phyloP scores from a whole-genome alignment of 2,888 invertebrate species.

The Cerastis leucographa region DNA sequence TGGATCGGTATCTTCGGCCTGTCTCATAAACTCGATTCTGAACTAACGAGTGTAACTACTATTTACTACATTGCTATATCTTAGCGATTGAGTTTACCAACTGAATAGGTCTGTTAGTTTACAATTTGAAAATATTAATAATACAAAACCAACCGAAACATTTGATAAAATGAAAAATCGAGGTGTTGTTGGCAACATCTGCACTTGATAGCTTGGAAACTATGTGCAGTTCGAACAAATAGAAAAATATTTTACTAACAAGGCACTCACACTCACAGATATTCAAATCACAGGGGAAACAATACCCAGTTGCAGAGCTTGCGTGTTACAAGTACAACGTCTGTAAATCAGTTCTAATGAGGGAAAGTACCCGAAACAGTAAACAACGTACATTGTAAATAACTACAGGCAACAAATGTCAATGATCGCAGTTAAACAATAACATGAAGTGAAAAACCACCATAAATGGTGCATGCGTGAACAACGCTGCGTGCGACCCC shows the following conservation, averaged over 20 bases:
- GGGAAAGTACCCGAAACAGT: slow-evolving; percentile 52
- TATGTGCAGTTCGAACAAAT: not conserved
- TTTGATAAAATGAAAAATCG: not conserved
- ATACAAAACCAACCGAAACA: not conserved
- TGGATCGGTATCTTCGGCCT: slow-evolving; percentile 55
- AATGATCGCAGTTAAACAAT: slow-evolving; percentile 45
- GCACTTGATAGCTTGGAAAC: not conserved
- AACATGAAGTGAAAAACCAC: slow-evolving; percentile 49
- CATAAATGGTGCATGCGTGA: slow-evolving; percentile 47
- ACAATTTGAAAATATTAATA: not conserved
- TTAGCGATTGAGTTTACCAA: slow-evolving; percentile 1
- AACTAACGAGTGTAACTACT: slow-evolving; percentile 50
- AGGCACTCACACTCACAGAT: not conserved
- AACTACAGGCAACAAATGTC: slow-evolving; percentile 39
- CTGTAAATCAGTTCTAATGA: slow-evolving; percentile 54
- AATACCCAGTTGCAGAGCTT: slow-evolving; percentile 15
- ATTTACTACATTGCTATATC: slow-evolving; percentile 27
- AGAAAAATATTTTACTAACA: slow-evolving; percentile 1
- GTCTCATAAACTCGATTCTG: slow-evolving; percentile 60
- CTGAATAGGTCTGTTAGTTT: slow-evolving; percentile 11
- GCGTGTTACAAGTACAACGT: slow-evolving; percentile 39
- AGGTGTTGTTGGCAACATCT: not conserved
- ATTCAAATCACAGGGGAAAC: slow-evolving; percentile 26
- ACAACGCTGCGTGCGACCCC: slow-evolving; percentile 45
- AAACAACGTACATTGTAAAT: slow-evolving; percentile 24